These are phyloP conservation scores for Pachyuromys duprasi DNA, from an alignment of 2,797 vertebrate genomes.

Conservation along the genomic window DNA sequence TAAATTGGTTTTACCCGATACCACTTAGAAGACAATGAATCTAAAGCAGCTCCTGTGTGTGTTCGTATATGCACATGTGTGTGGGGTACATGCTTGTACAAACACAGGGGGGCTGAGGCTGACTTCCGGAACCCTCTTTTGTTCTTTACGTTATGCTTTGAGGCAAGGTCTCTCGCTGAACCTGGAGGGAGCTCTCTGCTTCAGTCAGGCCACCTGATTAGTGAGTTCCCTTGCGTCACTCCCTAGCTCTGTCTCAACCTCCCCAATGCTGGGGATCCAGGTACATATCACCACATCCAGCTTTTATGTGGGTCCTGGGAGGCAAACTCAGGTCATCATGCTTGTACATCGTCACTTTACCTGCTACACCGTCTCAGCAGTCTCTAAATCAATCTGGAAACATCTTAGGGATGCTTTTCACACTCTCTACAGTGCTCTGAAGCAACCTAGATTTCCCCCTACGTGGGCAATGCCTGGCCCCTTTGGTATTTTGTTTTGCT, in stretches of 20 bases:
- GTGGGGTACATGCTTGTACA: no score
- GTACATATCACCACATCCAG: background rate
- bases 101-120: background rate
- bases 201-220: background rate
- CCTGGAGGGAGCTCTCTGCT: background rate
- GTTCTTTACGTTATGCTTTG: background rate
- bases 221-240: background rate
- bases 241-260: no score
- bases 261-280: background rate
- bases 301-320: background rate
- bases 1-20: conserved; percentile 13
- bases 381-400: background rate
- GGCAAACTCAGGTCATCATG: background rate
- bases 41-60: background rate
- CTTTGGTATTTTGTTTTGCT: background rate
- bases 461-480: background rate
- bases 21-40: background rate
- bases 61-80: background rate
- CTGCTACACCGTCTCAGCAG: background rate
- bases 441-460: background rate
- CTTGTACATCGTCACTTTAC: background rate
- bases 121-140: background rate
- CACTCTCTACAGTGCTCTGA: background rate
- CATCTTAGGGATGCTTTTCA: background rate
- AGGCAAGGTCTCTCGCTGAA: background rate